Percentiles rank a stretch among this genome's conserved stretches.
Evolutionary conservation across 2,888 invertebrate species (phyloP).

Genomic region (Mythimna vitellina): DNA sequence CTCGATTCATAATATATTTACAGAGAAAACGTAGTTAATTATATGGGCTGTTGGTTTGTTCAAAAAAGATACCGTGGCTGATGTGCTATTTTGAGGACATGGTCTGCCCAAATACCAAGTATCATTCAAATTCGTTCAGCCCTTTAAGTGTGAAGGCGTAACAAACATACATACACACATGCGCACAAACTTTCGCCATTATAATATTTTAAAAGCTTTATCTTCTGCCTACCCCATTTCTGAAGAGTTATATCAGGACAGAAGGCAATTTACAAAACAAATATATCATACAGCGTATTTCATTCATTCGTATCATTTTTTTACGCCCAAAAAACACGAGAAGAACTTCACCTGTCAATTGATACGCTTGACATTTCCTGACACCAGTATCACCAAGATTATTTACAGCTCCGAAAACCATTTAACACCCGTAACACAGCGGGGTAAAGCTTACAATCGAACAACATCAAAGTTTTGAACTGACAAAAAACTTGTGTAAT

Average conservation of each 20-base stretch:
- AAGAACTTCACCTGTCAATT: slow-evolving; percentile 64
- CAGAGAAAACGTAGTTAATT: background rate
- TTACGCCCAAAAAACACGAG: slow-evolving; percentile 57
- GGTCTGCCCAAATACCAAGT: too few species aligned
- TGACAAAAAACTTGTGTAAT: slow-evolving; percentile 42
- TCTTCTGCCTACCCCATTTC: background rate
- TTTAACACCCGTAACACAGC: slow-evolving; percentile 10
- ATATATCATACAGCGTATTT: slow-evolving; percentile 47
- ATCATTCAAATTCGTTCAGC: too few species aligned
- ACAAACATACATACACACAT: too few species aligned
- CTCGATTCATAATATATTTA: background rate
- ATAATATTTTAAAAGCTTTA: too few species aligned
- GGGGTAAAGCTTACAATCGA: slow-evolving; percentile 35
- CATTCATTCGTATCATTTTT: slow-evolving; percentile 54
- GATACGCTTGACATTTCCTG: slow-evolving; percentile 68
- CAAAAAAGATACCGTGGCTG: too few species aligned
- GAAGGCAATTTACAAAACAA: slow-evolving; percentile 47
- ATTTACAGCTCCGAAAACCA: slow-evolving; percentile 23
- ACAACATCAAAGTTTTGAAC: slow-evolving; percentile 10
- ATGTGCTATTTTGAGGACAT: too few species aligned
- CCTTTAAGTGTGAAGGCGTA: background rate
- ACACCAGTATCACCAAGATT: slow-evolving; percentile 53
- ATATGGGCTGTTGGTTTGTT: background rate
- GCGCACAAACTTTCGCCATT: too few species aligned
- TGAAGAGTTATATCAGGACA: background rate